A percentile compares a stretch with the other conserved stretches of the same genome.
phyloP scores from a whole-genome alignment of 2,797 vertebrate genomes.

The Pampus argenteus region DNA sequence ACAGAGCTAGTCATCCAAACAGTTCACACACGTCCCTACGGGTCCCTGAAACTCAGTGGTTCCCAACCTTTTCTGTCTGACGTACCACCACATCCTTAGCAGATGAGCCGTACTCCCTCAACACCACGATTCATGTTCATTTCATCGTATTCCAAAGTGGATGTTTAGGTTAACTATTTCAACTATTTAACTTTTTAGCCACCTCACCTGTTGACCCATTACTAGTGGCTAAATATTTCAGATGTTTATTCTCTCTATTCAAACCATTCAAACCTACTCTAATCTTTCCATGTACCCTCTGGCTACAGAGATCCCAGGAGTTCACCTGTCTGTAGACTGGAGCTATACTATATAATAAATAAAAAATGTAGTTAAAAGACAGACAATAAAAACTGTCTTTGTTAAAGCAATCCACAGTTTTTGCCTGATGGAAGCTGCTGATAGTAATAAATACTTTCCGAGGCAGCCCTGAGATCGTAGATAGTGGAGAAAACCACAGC shows the following conservation, averaged over 20 bases:
- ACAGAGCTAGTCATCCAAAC: constrained; percentile 15
- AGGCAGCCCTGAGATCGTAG: constrained; percentile 1
- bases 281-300: background rate
- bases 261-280: no score
- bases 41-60: background rate
- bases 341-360: background rate
- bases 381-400: constrained; percentile 8
- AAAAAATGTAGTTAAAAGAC: constrained; percentile 7
- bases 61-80: background rate
- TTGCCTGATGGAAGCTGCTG: constrained; percentile 2
- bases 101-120: no score
- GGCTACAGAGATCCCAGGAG: background rate
- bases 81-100: no score
- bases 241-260: background rate
- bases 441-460: constrained; percentile 12
- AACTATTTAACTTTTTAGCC: no score
- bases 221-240: background rate
- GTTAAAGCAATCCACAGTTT: background rate
- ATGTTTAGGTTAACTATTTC: no score
- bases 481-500: constrained; percentile 14
- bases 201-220: background rate
- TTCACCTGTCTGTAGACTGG: background rate
- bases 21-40: background rate
- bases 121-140: no score
- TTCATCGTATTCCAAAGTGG: background rate